Evolutionary conservation across 2,113 vertebrate species (phyloP).

Genomic region (Phocoena sinus): DNA sequence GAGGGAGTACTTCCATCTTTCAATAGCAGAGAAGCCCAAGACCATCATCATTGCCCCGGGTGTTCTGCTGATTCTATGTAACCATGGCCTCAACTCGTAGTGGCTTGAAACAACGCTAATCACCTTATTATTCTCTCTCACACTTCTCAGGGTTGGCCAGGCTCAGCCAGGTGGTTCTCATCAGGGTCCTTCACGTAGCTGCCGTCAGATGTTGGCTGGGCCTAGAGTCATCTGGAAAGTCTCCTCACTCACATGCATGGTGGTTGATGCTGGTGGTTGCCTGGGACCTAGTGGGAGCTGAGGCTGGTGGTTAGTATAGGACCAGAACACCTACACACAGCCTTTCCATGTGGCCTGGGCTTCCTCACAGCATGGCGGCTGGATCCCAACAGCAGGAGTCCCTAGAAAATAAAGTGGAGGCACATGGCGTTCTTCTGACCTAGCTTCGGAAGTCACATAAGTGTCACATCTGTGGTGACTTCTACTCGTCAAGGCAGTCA

Average conservation of each 20-base stretch:
- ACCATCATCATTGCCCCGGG: accelerated
- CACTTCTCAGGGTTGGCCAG: background rate
- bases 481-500: background rate
- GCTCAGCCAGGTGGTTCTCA: too few relatives aligned
- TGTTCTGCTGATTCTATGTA: background rate
- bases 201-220: background rate
- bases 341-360: background rate
- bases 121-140: background rate
- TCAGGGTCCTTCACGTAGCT: background rate
- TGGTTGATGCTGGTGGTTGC: background rate
- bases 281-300: background rate
- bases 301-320: too few relatives aligned
- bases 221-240: background rate
- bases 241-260: background rate
- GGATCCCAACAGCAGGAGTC: background rate
- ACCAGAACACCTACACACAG: background rate
- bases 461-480: background rate
- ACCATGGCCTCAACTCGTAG: background rate
- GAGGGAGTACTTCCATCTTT: background rate
- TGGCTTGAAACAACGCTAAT: background rate
- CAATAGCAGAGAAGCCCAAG: background rate
- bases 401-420: background rate
- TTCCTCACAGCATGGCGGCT: background rate
- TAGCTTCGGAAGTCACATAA: background rate
- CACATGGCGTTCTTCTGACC: background rate